A percentile compares a stretch with the other conserved stretches of the same genome.
Evolutionary conservation across 2,797 vertebrate genomes (phyloP).

Genomic region (Ibycter americanus): DNA sequence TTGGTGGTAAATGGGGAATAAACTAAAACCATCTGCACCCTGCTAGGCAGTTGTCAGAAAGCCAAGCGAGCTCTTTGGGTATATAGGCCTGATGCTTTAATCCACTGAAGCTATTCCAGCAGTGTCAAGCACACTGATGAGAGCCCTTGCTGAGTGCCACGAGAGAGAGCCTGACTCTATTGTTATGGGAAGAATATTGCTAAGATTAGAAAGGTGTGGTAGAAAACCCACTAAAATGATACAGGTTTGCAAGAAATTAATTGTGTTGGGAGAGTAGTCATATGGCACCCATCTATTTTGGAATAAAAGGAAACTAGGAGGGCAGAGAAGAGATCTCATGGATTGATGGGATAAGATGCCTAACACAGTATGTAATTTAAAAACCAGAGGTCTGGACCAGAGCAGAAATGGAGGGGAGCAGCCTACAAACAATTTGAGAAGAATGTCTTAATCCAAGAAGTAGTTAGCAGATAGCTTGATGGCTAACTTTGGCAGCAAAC

Average conservation of each 20-base stretch:
- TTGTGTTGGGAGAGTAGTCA: neutral
- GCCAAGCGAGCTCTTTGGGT: constrained; percentile 34
- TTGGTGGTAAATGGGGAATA: constrained; percentile 62
- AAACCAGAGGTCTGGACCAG: neutral
- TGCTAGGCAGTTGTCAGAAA: constrained; percentile 53
- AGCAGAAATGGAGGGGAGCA: neutral
- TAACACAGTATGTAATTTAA: neutral
- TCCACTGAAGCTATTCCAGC: constrained; percentile 41
- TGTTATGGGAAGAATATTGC: neutral
- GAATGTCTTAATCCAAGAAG: constrained; percentile 16
- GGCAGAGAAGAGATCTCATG: neutral
- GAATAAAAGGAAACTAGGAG: neutral
- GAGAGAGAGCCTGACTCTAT: fast-evolving
- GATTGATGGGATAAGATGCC: neutral
- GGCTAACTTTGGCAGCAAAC: neutral
- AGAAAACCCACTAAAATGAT: neutral
- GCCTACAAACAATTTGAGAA: constrained; percentile 13
- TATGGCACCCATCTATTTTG: constrained; percentile 23
- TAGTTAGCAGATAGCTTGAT: neutral
- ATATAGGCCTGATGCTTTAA: constrained; percentile 22
- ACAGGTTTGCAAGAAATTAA: neutral
- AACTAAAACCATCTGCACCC: constrained; percentile 61
- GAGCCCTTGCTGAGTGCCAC: neutral
- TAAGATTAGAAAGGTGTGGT: neutral
- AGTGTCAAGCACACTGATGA: constrained; percentile 16